Evolutionary conservation across 2,113 vertebrate species (phyloP), one percentile per base, ranked within the genome.

Genomic region (Butorides virescens): DNA sequence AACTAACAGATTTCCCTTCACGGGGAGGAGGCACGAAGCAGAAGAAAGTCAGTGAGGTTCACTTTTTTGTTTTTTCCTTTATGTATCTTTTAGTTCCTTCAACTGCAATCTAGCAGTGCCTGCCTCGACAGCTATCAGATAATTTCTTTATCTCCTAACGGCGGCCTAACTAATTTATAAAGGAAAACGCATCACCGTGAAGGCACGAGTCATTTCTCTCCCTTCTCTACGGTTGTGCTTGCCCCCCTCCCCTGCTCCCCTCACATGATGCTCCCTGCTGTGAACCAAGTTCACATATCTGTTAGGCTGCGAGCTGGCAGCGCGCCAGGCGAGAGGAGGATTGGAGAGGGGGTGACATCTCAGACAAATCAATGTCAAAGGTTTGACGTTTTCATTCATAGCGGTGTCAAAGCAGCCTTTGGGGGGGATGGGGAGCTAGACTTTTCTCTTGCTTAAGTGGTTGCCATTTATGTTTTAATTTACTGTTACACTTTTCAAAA

Each of bases 401-500:
- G 86, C 27, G 7, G 30, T 46, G 89, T 94, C 94, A 90, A 21
- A 80, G 91, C 84, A 77, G 29, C 94, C 94, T 95, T 92, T 63
- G 32, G 78, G 30, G 27, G 27, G 26, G 32, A 20, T 32, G 76
- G 58, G 70, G 73, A 66, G 68, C 55, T 21, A 49, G 47, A 34
- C 92, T 93, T 92, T 86, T 91, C 74, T 82, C 84, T 82, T 79
- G 67, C 93, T 34, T 34, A 90, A 93, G 91, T 84, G 91, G 34
- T 92, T 97, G 93, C 95, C 92, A 16, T 95, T 97, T 62, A 49
- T 94, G 96, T 96, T 97, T 96, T 98, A 97, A 97, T 98, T 97
- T 97, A 66, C 96, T 94, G 67, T 83, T 98, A 65, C 4, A 68
- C 86, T 93, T 95, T 42, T 72, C 59, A 50, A 82, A 91, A 88